These are phyloP conservation scores for Rhinichthys klamathensis DNA, from an alignment of 2,113 vertebrate genomes.

Conservation along the genomic window DNA sequence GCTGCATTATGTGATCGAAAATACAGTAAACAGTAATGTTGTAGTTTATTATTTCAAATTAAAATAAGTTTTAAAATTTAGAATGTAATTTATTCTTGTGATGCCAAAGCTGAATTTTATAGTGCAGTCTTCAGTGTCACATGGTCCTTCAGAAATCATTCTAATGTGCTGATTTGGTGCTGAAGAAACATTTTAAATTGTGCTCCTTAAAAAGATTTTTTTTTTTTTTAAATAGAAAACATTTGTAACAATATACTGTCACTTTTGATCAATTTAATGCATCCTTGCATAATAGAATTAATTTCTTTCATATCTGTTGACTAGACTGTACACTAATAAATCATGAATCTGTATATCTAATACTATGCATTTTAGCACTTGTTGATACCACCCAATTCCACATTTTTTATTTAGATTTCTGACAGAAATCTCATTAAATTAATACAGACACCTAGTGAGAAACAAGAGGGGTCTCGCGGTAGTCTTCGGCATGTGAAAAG, in stretches of 20 bases:
- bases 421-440: background rate
- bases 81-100: too few species aligned
- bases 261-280: too few species aligned
- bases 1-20: too few species aligned
- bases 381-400: background rate
- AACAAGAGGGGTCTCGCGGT: background rate
- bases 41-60: background rate
- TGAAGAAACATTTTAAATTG: too few species aligned
- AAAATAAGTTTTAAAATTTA: background rate
- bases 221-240: too few species aligned
- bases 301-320: too few species aligned
- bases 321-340: background rate
- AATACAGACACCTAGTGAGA: background rate
- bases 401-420: background rate
- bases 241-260: too few species aligned
- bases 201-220: too few species aligned
- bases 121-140: too few species aligned
- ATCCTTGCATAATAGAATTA: too few species aligned
- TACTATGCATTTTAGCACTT: background rate
- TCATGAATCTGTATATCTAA: background rate
- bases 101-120: too few species aligned
- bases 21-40: background rate
- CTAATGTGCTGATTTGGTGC: background rate
- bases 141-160: background rate
- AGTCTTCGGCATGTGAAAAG: background rate